Evolutionary conservation across 1,140 invertebrate species (phyloP), one percentile per base, ranked within the genome.

Genomic region (Pissodes strobi): DNA sequence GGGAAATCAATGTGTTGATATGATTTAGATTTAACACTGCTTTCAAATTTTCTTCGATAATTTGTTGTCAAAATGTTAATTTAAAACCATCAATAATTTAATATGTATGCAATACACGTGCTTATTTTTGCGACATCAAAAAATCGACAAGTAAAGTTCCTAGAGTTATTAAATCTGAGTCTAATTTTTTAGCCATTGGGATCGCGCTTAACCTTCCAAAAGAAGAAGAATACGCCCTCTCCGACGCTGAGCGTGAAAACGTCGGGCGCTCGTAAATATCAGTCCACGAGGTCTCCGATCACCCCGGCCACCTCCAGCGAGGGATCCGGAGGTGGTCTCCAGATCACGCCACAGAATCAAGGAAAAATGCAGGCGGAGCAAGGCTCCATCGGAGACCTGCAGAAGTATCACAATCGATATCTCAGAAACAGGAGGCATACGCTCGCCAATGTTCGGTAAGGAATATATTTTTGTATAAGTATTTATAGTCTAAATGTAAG

Each of bases 381-480:
- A 76, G 91, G 91, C 37, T 90, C 89, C 78, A 92, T 93, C 74
- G 90, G 90, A 41, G 90, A 92, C 75, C 83, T 93, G 57, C 88
- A 92, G 71, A 90, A 90, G 71, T 93, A 93, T 76, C 91, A 93
- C 74, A 91, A 90, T 72, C 79, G 88, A 68, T 90, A 89, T 78
- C 84, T 92, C 55, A 86, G 90, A 76, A 92, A 90, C 72, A 83
- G 91, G 19, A 83, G 91, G 37, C 91, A 93, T 77, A 93, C 91
- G 2, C 81, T 93, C 68, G 91, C 91, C 55, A 92, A 92, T 79
- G 91, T 93, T 80, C 89, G 90, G 90, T 93, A 78, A 92, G 90
- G 22, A 23, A 10, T 37, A 34, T 22, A 48, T 1, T 48, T 22
- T 22, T 22, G 10, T 1, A 48, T 22, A 51, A 51, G n/a, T n/a